Evolutionary conservation across 2,113 vertebrate genomes (phyloP).

Genomic region (Eubucco bourcierii): DNA sequence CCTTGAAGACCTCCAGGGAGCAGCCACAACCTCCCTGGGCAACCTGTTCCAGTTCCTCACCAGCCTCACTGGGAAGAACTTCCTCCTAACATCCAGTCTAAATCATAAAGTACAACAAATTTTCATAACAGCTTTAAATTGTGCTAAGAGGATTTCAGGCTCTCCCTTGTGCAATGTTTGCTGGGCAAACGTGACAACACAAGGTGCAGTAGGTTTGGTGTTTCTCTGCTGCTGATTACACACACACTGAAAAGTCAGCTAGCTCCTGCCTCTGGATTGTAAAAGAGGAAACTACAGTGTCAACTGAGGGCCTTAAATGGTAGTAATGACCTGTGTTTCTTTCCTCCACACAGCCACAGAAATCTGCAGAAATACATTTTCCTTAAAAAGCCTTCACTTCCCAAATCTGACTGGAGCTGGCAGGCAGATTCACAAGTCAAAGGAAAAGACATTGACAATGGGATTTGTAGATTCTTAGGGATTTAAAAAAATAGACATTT

Average conservation of each 20-base stretch:
- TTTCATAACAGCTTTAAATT: not conserved
- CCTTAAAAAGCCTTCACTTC: not conserved
- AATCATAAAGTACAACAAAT: not conserved
- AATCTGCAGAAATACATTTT: not conserved
- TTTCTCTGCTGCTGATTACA: not conserved
- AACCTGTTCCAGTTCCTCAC: too few relatives aligned
- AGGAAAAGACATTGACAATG: not conserved
- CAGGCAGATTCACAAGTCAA: not conserved
- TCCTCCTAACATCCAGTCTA: too few relatives aligned
- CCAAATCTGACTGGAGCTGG: not conserved
- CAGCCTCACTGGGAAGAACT: too few relatives aligned
- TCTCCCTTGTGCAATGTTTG: not conserved
- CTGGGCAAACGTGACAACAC: not conserved
- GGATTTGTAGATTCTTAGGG: not conserved
- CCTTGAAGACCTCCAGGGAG: too few relatives aligned
- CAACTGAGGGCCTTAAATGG: not conserved
- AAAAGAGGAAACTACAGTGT: not conserved
- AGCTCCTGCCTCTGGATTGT: not conserved
- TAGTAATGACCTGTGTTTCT: not conserved
- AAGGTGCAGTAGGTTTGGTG: not conserved
- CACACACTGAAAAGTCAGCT: not conserved
- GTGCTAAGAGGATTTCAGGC: not conserved
- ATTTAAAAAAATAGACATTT: not conserved
- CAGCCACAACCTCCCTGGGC: too few relatives aligned
- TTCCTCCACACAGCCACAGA: not conserved